phyloP scores from a whole-genome alignment of 2,113 vertebrate genomes.

The Chloropsis hardwickii region DNA sequence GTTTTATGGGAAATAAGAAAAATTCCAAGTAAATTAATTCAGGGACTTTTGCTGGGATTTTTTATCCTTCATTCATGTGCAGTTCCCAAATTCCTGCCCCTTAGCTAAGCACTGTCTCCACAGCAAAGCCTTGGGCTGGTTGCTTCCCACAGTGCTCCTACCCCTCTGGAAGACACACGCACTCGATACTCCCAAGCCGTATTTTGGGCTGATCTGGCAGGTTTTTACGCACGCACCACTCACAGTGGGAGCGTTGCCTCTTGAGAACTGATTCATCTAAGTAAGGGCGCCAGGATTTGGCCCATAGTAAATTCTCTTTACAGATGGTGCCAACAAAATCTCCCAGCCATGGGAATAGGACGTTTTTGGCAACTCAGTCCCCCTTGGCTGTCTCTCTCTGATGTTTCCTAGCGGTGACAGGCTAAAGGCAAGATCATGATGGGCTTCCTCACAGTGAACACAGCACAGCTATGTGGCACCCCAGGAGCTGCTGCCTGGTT shows the following conservation, averaged over 20 bases:
- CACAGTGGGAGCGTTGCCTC: not conserved
- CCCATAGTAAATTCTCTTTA: constrained; percentile 57
- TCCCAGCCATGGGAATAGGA: constrained; percentile 67
- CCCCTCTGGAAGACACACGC: not conserved
- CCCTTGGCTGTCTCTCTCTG: constrained; percentile 48
- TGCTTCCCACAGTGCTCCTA: not conserved
- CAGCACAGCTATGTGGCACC: constrained; percentile 58
- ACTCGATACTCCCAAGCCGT: not conserved
- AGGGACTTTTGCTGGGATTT: not conserved
- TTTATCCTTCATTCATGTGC: not conserved
- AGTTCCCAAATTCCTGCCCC: not conserved
- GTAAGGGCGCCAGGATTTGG: constrained; percentile 38
- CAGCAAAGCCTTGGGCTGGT: not conserved
- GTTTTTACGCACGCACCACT: not conserved
- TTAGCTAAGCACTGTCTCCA: not conserved
- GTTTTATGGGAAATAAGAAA: not conserved
- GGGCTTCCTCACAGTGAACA: constrained; percentile 67
- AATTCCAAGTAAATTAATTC: not conserved
- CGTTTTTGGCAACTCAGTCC: constrained; percentile 50
- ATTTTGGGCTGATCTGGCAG: not conserved
- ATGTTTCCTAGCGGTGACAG: constrained; percentile 68
- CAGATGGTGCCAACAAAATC: constrained; percentile 45
- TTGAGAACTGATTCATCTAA: constrained; percentile 40
- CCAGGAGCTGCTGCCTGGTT: constrained; percentile 55
- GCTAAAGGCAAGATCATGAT: constrained; percentile 64